These are phyloP conservation scores for Cyrtodaria siliqua DNA, from an alignment of 2,888 invertebrate species.

Conservation along the genomic window DNA sequence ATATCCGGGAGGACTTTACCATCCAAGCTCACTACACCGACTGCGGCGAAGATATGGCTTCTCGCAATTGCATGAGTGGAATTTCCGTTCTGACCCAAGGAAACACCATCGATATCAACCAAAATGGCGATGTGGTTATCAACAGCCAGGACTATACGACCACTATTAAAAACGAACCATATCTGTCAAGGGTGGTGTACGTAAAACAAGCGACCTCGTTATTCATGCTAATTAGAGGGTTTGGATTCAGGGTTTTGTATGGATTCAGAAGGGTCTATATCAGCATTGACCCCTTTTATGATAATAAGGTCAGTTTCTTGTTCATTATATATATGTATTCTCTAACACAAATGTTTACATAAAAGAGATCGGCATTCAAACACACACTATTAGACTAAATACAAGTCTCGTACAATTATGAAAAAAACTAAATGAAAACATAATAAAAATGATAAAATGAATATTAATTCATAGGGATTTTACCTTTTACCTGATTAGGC, in stretches of 20 bases:
- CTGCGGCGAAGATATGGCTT: conserved; percentile 8
- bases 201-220: conserved; percentile 68
- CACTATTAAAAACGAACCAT: conserved; percentile 31
- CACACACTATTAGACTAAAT: no score
- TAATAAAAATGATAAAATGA: no score
- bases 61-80: conserved; percentile 21
- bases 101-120: conserved; percentile 1
- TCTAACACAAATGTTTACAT: no score
- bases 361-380: no score
- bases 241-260: conserved; percentile 70
- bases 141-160: conserved; percentile 40
- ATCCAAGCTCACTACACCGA: background rate
- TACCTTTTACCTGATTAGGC: no score
- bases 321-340: no score
- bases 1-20: conserved; percentile 4
- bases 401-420: no score
- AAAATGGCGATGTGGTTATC: conserved; percentile 25
- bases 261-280: conserved; percentile 48
- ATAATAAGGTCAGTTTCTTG: conserved; percentile 58
- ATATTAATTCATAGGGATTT: no score
- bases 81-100: conserved; percentile 16
- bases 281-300: conserved; percentile 59
- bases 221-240: conserved; percentile 65
- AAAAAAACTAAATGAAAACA: no score
- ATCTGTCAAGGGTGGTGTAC: conserved; percentile 45